A percentile compares a stretch with the other conserved stretches of the same genome.
Evolutionary conservation across 2,888 invertebrate species (phyloP).

Genomic region (Merodon equestris): DNA sequence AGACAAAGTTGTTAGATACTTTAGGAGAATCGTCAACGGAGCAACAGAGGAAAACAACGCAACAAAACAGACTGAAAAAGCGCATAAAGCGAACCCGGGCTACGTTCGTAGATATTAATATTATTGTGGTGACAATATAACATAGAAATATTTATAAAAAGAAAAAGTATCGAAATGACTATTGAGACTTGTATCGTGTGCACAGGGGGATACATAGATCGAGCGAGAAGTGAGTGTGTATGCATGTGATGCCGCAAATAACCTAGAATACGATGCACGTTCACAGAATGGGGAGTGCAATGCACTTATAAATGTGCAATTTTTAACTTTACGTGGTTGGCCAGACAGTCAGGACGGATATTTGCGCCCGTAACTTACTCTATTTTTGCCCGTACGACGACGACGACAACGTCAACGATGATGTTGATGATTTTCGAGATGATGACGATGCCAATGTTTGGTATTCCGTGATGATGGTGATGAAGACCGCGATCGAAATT

Average conservation of each 20-base stretch:
- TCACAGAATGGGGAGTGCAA: conserved; percentile 65
- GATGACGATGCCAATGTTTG: conserved; percentile 17
- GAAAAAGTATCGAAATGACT: conserved; percentile 44
- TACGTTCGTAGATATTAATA: conserved; percentile 54
- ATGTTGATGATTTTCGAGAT: conserved; percentile 48
- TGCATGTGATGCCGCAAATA: conserved; percentile 56
- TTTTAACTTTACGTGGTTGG: conserved; percentile 67
- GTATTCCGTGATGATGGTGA: too few relatives aligned
- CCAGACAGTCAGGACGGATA: conserved; percentile 66
- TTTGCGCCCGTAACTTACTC: conserved; percentile 68
- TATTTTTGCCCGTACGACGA: conserved; percentile 63
- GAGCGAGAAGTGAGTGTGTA: conserved; percentile 6
- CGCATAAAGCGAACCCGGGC: too few relatives aligned
- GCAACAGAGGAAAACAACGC: background rate
- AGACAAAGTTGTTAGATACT: conserved; percentile 48
- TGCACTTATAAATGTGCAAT: conserved; percentile 68
- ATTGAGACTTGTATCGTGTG: too few relatives aligned
- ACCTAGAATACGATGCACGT: conserved; percentile 66
- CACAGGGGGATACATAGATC: too few relatives aligned
- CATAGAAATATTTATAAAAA: conserved; percentile 16
- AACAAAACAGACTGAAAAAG: conserved; percentile 1
- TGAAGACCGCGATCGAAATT: too few relatives aligned
- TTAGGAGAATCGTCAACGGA: conserved; percentile 4
- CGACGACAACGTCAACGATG: conserved; percentile 34
- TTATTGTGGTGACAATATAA: conserved; percentile 63